A percentile compares a stretch with the other conserved stretches of the same genome.
These are phyloP conservation scores for Petrophora chlorosata DNA, from an alignment of 2,888 invertebrate genomes.

Conservation along the genomic window DNA sequence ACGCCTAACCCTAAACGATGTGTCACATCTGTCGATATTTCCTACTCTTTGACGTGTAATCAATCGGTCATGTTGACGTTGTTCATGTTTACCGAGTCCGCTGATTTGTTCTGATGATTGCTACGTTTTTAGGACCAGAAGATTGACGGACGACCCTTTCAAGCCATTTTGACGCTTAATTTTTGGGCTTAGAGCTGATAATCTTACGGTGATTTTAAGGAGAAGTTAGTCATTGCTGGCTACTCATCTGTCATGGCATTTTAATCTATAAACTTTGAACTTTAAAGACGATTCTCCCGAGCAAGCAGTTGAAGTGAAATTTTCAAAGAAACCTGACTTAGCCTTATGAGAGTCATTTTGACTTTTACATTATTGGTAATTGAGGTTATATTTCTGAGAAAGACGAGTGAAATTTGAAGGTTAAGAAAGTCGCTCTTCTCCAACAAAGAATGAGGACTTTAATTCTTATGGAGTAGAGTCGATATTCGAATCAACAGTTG, in stretches of 20 bases:
- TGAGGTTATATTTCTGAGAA: too few species aligned
- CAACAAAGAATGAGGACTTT: neutral
- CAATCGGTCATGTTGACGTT: slow-evolving; percentile 51
- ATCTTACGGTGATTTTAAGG: too few species aligned
- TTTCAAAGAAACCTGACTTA: neutral
- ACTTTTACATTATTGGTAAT: too few species aligned
- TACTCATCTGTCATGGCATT: too few species aligned
- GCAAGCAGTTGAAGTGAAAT: neutral
- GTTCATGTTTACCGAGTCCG: slow-evolving; percentile 40
- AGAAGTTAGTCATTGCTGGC: too few species aligned
- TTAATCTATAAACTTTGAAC: too few species aligned
- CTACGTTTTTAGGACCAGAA: slow-evolving; percentile 25
- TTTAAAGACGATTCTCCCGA: too few species aligned
- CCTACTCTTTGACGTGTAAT: slow-evolving; percentile 42
- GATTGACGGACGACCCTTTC: neutral
- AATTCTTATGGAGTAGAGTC: neutral
- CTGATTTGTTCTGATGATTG: slow-evolving; percentile 40
- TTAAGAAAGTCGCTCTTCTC: neutral
- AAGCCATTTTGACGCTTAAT: neutral
- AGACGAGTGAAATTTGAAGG: slow-evolving; percentile 1
- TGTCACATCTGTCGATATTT: slow-evolving; percentile 17
- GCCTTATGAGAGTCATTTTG: too few species aligned
- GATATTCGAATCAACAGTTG: slow-evolving; percentile 3
- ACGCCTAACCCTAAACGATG: neutral
- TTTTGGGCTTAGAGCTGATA: neutral